Conservation (phyloP, 2,113 vertebrate genomes). For the Sciurus niger region DNA sequence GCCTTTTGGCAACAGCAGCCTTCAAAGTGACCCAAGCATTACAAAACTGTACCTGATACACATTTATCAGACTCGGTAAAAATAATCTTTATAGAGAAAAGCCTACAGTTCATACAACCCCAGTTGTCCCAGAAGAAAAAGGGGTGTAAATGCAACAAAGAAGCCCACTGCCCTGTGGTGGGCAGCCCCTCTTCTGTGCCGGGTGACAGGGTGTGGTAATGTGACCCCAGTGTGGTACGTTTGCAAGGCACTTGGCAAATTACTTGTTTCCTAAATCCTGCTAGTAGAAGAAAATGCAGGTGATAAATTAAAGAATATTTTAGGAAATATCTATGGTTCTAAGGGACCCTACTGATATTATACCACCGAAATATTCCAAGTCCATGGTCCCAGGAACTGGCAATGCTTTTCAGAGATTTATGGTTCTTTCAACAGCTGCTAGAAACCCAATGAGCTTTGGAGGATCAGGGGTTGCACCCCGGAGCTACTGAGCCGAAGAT, state of each 20-base stretch:
- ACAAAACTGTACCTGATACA: not conserved
- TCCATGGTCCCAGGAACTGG: not conserved
- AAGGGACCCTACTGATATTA: not conserved
- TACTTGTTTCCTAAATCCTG: not conserved
- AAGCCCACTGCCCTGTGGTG: not conserved
- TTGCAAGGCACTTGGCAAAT: not conserved
- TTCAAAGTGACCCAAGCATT: not conserved
- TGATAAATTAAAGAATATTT: not conserved
- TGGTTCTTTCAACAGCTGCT: not conserved
- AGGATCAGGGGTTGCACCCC: not conserved
- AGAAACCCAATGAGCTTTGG: not conserved
- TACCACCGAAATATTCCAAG: not conserved
- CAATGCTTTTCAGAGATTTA: not conserved
- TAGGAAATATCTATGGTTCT: constrained; percentile 2
- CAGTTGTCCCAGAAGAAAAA: not conserved
- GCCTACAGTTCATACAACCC: not conserved
- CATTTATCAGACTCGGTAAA: not conserved
- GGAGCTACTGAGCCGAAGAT: not conserved
- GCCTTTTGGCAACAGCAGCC: not conserved
- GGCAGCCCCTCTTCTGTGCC: not conserved
- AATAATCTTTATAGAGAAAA: not conserved
- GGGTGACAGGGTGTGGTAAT: not conserved
- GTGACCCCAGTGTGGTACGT: not conserved
- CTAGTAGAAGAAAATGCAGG: constrained; percentile 3
- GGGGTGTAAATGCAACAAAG: not conserved